phyloP scores from a whole-genome alignment of 2,113 vertebrate species.

The Poeciliopsis retropinna region DNA sequence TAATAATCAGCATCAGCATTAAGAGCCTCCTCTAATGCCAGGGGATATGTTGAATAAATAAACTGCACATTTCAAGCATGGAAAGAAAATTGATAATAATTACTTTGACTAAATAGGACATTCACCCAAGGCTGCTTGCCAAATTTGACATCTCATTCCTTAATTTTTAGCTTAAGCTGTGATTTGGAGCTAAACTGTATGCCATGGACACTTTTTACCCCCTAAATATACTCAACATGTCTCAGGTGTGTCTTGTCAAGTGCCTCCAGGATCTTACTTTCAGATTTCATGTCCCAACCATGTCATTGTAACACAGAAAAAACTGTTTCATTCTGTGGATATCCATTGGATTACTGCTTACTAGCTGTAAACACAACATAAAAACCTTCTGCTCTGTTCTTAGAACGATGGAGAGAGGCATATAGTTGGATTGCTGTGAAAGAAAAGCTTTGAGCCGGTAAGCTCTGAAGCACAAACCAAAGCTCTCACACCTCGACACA shows the following conservation, averaged over 20 bases:
- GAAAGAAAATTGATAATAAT: constrained; percentile 13
- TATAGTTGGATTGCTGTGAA: background rate
- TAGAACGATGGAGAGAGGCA: background rate
- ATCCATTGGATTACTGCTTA: background rate
- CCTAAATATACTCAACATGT: background rate
- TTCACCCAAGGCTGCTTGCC: background rate
- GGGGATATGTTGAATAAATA: constrained; percentile 37
- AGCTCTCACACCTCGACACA: constrained; percentile 1
- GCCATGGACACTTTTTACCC: background rate
- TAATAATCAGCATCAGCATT: constrained; percentile 45
- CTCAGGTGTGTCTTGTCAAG: background rate
- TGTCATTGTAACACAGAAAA: background rate
- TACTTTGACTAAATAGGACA: constrained; percentile 11
- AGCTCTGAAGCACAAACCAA: background rate
- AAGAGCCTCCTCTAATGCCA: constrained; percentile 51
- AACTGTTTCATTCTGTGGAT: background rate
- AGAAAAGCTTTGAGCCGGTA: background rate
- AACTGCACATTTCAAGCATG: background rate
- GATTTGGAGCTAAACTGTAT: background rate
- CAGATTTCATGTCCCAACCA: background rate
- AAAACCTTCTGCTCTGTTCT: background rate
- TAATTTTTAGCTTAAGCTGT: background rate
- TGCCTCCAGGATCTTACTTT: background rate
- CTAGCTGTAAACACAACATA: background rate
- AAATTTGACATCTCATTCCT: background rate